Evolutionary conservation across 2,113 vertebrate species (phyloP).

Genomic region (Pteronura brasiliensis): DNA sequence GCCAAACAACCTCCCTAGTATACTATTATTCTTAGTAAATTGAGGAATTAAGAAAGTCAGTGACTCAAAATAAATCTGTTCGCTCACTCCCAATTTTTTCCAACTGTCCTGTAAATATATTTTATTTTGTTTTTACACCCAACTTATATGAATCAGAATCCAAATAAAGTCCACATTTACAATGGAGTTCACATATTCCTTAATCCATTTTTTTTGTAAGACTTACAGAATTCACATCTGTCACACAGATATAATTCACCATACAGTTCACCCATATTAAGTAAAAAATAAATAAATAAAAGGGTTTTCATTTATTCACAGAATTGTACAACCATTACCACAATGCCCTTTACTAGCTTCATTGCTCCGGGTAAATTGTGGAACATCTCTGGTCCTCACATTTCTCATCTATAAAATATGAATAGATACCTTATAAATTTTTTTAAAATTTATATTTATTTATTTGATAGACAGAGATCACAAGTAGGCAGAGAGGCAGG

Average conservation of each 20-base stretch:
- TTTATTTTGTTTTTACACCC: neutral
- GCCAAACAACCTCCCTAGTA: neutral
- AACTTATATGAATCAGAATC: constrained; percentile 16
- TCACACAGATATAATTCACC: neutral
- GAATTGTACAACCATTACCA: neutral
- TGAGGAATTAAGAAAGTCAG: neutral
- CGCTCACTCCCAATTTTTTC: neutral
- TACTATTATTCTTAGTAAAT: neutral
- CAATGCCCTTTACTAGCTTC: neutral
- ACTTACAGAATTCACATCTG: neutral
- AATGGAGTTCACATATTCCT: neutral
- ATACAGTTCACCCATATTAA: neutral
- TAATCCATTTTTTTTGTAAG: neutral
- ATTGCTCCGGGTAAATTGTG: neutral
- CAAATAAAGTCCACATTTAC: neutral
- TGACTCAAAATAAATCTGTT: constrained; percentile 18
- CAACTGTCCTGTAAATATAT: neutral
- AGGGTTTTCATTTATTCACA: neutral
- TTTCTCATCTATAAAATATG: neutral
- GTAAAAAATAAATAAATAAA: neutral
- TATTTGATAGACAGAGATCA: no score
- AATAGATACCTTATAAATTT: neutral
- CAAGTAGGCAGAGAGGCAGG: no score
- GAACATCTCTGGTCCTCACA: neutral
- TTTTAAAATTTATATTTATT: neutral